These are phyloP conservation scores for Leptoteleia sp. DNA, from an alignment of 1,140 invertebrate species.

Conservation along the genomic window DNA sequence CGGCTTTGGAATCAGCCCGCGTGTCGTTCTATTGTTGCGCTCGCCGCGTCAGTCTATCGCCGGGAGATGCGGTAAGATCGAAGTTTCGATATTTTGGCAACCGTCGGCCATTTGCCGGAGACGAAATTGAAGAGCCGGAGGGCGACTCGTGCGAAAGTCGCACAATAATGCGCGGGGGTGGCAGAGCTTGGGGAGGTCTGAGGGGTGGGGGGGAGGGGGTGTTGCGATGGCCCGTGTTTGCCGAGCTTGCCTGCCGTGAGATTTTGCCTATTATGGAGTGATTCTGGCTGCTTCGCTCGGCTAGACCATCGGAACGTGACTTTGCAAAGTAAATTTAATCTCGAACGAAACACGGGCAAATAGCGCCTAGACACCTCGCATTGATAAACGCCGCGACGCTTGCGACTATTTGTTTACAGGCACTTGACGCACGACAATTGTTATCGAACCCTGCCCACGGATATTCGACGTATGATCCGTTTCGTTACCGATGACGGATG, in stretches of 20 bases:
- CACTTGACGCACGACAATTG: constrained; percentile 36
- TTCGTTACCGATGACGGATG: constrained; percentile 13
- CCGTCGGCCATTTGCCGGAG: constrained; percentile 58
- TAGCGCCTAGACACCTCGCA: constrained; percentile 31
- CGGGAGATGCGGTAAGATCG: constrained; percentile 58
- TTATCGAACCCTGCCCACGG: constrained; percentile 25
- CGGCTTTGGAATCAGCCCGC: constrained; percentile 47
- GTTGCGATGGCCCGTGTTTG: constrained; percentile 42
- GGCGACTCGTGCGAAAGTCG: constrained; percentile 55
- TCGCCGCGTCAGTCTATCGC: constrained; percentile 39
- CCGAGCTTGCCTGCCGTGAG: constrained; percentile 45
- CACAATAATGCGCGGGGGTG: too few species aligned
- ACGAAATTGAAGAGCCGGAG: constrained; percentile 66
- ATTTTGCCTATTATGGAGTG: constrained; percentile 63
- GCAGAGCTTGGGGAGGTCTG: neutral
- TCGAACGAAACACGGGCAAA: constrained; percentile 59
- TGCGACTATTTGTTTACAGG: constrained; percentile 39
- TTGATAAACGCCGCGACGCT: constrained; percentile 32
- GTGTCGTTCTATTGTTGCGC: constrained; percentile 65
- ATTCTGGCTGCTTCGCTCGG: constrained; percentile 30
- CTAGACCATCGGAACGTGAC: constrained; percentile 58
- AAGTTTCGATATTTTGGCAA: constrained; percentile 68
- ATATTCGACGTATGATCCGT: constrained; percentile 36
- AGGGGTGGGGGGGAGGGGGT: neutral
- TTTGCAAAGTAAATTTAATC: constrained; percentile 65